phyloP scores from a whole-genome alignment of 2,113 vertebrate species.

The Ursus arctos region DNA sequence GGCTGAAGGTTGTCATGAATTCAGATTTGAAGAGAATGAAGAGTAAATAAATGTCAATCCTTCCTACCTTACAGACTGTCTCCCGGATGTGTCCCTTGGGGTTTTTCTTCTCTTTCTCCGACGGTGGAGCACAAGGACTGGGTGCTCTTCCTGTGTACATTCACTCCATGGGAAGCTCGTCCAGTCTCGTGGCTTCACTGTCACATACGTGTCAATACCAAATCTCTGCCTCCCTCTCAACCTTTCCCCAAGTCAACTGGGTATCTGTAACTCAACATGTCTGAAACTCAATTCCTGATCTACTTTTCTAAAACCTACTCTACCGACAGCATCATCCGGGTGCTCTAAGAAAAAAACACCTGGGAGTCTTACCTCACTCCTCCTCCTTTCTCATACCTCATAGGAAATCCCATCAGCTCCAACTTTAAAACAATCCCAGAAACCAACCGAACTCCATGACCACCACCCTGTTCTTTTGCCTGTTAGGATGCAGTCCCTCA shows the following conservation, averaged over 20 bases:
- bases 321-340: not conserved
- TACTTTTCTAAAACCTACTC: not conserved
- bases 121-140: rapidly evolving
- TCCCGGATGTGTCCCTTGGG: not conserved
- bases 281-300: not conserved
- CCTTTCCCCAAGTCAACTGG: no score
- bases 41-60: not conserved
- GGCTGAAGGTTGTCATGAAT: not conserved
- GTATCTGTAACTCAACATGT: not conserved
- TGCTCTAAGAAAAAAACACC: not conserved
- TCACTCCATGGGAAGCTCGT: not conserved
- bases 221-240: not conserved
- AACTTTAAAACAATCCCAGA: not conserved
- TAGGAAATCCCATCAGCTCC: not conserved
- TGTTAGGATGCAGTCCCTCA: not conserved
- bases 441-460: not conserved
- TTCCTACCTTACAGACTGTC: rapidly evolving
- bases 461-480: not conserved
- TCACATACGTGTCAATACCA: not conserved
- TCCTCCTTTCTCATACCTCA: not conserved
- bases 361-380: not conserved
- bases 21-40: not conserved
- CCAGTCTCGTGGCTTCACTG: not conserved
- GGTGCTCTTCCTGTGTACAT: not conserved
- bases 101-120: not conserved